Evolutionary conservation across 2,113 vertebrate species (phyloP).

Genomic region (Papio anubis): DNA sequence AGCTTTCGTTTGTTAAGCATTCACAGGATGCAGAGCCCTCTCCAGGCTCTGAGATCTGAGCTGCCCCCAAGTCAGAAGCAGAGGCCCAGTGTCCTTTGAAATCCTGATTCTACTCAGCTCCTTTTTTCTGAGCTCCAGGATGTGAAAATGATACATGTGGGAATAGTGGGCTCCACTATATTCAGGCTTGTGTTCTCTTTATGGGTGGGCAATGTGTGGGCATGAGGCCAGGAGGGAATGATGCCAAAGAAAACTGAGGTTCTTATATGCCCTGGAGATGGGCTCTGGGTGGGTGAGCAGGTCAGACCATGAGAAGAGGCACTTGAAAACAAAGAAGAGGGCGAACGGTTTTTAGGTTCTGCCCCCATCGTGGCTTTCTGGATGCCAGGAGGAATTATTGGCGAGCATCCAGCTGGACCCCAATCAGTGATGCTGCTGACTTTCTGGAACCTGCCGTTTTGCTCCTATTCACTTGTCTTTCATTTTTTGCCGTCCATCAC

Average conservation of each 20-base stretch:
- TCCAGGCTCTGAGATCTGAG: not conserved
- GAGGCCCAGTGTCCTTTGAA: not conserved
- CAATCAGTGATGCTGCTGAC: not conserved
- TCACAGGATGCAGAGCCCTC: not conserved
- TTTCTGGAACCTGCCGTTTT: not conserved
- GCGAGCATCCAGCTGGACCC: not conserved
- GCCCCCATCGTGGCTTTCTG: not conserved
- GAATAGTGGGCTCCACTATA: not conserved
- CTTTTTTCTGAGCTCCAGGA: not conserved
- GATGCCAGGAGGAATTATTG: not conserved
- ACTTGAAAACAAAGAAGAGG: not conserved
- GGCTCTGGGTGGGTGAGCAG: not conserved
- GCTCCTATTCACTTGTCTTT: not conserved
- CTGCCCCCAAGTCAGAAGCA: not conserved
- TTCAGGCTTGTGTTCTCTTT: not conserved
- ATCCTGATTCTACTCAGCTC: rapidly evolving
- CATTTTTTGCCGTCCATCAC: not conserved
- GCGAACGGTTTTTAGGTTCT: not conserved
- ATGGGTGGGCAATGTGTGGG: not conserved
- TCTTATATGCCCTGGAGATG: not conserved
- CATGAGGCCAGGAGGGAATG: not conserved
- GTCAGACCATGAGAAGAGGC: not conserved
- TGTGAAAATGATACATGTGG: not conserved
- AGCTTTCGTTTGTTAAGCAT: not conserved
- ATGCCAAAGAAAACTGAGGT: not conserved